Base-by-base conservation (phyloP, 2,888 invertebrate species). In the Pocota personata region DNA sequence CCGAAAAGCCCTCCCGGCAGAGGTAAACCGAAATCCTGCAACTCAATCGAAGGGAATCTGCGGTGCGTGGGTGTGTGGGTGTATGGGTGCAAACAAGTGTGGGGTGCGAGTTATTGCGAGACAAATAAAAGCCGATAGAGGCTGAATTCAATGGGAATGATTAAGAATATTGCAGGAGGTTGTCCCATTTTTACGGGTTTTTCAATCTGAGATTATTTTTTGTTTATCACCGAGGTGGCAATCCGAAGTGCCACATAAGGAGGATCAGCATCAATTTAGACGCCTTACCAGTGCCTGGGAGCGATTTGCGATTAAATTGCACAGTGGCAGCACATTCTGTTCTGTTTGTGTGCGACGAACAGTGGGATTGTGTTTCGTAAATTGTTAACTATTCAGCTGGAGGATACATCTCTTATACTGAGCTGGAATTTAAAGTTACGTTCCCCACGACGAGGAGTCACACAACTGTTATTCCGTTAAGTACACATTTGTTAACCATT, bases 211-310 rank as follows among this genome's bases (percentile, higher is more conserved):
- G 84, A 84, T 84, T 80, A 84, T 69, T 71, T 69, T 76, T 79
- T 84, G 69, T 84, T 76, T 80, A 84, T 84, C 69, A 80, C 79
- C 73, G 30, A 83, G 83, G 77, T 76, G 75, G 78, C 73, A 84
- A 79, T 71, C 64, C 50, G 62, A 78, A 78, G 48, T 78, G 83
- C 50, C 62, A 62, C 55, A 83, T 57, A 73, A 55, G 58, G 58
- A 55, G 80, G 71, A 84, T 80, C 79, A 84, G 64, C 80, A 84
- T 76, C 69, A 80, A 80, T 80, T 80, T 66, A 60, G 75, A 58
- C 40, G 35, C 50, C 52, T 77, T 67, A 46, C 48, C 24, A 27
- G 10, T 30, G 57, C 32, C 67, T 52, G 16, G 30, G 3, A 67
- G 72, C 67, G n/a, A 60, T 83, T 73, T 60, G 43, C 37, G 50